A percentile compares a stretch with the other conserved stretches of the same genome.
phyloP scores from a whole-genome alignment of 2,113 vertebrate genomes.

The Python bivittatus region DNA sequence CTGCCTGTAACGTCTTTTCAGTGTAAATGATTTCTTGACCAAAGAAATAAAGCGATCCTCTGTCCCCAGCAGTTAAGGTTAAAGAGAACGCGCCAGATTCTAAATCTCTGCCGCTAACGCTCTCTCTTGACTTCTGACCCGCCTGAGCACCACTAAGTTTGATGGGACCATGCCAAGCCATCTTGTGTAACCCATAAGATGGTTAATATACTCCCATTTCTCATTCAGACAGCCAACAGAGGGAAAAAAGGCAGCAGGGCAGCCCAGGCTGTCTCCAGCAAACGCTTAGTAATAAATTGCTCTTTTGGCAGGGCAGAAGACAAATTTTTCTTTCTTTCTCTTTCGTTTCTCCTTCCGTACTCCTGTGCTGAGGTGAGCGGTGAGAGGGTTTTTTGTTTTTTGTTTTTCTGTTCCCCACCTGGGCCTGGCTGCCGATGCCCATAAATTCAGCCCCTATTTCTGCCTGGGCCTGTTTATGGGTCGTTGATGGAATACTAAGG shows the following conservation, averaged over 20 bases:
- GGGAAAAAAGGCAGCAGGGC: conserved; percentile 82
- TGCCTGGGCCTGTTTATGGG: conserved; percentile 73
- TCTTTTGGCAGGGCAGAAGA: conserved; percentile 87
- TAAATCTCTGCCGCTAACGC: conserved; percentile 63
- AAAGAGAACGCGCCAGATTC: conserved; percentile 61
- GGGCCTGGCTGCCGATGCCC: conserved; percentile 74
- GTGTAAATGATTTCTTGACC: conserved; percentile 49
- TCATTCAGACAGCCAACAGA: conserved; percentile 87
- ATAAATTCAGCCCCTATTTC: conserved; percentile 78
- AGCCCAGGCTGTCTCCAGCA: conserved; percentile 88
- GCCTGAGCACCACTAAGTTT: conserved; percentile 65
- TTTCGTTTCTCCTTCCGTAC: conserved; percentile 46
- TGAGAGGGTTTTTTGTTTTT: conserved; percentile 65
- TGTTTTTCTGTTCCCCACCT: conserved; percentile 75
- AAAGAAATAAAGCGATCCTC: conserved; percentile 56
- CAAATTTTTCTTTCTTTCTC: conserved; percentile 83
- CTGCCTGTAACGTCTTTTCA: conserved; percentile 31
- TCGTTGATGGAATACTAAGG: conserved; percentile 79
- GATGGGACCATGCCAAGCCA: conserved; percentile 72
- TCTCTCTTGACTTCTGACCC: conserved; percentile 70
- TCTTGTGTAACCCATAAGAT: conserved; percentile 75
- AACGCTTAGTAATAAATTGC: conserved; percentile 93
- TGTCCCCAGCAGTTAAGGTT: conserved; percentile 60
- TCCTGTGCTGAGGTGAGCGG: conserved; percentile 71
- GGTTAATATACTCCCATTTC: conserved; percentile 84